Percentiles rank a stretch among this genome's conserved stretches.
Conservation (phyloP, 2,113 vertebrate species). For the Anser cygnoides region DNA sequence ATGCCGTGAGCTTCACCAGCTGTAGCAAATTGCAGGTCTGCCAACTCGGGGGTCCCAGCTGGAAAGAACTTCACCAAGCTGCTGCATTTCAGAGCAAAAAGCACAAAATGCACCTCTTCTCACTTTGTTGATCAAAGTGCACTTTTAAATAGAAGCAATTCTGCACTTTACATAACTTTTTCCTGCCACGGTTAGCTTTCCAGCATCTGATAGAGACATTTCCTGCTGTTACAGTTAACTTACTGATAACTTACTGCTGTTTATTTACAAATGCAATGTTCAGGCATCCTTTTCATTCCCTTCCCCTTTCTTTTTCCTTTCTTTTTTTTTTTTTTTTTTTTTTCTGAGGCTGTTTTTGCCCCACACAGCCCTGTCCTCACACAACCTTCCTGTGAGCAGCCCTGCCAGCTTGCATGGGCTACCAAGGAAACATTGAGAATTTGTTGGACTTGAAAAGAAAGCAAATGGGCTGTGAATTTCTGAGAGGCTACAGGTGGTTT, state of each 20-base stretch:
- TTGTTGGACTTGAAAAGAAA: background rate
- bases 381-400: background rate
- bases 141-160: conserved; percentile 37
- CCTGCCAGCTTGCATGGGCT: background rate
- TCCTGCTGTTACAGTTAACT: conserved; percentile 29
- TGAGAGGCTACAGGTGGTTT: conserved; percentile 26
- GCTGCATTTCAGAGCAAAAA: conserved; percentile 9
- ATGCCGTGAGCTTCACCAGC: background rate
- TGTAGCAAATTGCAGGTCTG: background rate
- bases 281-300: background rate
- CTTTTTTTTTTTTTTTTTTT: background rate
- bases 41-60: background rate
- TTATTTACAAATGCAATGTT: conserved; percentile 33
- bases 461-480: background rate
- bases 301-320: too few relatives aligned
- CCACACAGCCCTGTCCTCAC: background rate
- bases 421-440: background rate
- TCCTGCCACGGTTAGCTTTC: conserved; percentile 7
- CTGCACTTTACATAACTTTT: background rate
- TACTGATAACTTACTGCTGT: background rate
- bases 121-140: conserved; percentile 22
- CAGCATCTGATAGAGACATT: conserved; percentile 6
- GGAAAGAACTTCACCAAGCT: background rate
- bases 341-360: background rate
- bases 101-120: background rate